phyloP scores from a whole-genome alignment of 2,113 vertebrate genomes.

The Oreochromis tanganicae region DNA sequence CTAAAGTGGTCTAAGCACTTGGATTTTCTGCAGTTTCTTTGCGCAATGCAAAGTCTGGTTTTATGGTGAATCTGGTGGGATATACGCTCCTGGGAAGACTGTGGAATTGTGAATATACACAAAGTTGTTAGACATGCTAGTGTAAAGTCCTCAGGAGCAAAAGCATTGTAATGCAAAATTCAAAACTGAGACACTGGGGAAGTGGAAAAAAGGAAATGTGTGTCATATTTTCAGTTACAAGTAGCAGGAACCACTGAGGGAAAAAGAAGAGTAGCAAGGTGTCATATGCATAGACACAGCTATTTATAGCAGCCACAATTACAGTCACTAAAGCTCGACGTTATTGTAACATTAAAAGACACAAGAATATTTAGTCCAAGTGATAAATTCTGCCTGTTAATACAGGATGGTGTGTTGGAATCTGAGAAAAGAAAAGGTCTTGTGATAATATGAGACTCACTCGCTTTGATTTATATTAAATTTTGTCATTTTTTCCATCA shows the following conservation, averaged over 20 bases:
- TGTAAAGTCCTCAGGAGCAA: not conserved
- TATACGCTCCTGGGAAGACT: not conserved
- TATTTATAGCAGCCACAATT: not conserved
- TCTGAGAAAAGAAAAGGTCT: not conserved
- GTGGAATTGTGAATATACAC: not conserved
- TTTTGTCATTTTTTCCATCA: not conserved
- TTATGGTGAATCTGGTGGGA: not conserved
- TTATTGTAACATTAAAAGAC: not conserved
- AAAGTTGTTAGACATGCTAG: not conserved
- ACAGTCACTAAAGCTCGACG: not conserved
- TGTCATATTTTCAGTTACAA: not conserved
- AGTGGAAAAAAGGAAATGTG: not conserved
- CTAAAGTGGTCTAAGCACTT: not conserved
- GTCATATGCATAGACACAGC: not conserved
- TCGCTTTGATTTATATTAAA: not conserved
- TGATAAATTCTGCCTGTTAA: not conserved
- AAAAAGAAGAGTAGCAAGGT: not conserved
- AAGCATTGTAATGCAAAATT: not conserved
- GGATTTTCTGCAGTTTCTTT: not conserved
- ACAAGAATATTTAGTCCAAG: not conserved
- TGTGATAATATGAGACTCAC: not conserved
- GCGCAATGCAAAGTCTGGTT: accelerated
- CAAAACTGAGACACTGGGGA: not conserved
- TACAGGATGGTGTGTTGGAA: not conserved
- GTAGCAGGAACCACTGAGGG: not conserved